Conservation (phyloP, 2,888 invertebrate genomes). For the Heliconius erato region DNA sequence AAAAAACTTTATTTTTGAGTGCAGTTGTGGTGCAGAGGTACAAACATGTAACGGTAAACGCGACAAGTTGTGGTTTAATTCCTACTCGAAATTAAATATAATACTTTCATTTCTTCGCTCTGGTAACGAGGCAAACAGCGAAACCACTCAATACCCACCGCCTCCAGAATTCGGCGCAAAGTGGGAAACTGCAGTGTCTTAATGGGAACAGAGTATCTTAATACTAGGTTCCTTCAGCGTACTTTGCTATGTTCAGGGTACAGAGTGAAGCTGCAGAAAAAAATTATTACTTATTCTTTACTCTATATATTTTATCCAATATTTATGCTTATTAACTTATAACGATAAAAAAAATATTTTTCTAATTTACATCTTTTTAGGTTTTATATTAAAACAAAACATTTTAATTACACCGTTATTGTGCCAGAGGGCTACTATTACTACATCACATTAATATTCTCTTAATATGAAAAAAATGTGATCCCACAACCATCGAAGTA, state of each 20-base stretch:
- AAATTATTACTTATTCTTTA: too few species aligned
- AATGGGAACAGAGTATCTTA: neutral
- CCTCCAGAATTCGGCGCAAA: neutral
- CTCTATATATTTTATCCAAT: too few species aligned
- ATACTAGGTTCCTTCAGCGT: neutral
- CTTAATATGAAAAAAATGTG: neutral
- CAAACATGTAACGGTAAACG: neutral
- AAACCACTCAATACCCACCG: neutral
- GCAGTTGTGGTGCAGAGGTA: neutral
- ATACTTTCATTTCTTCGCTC: too few species aligned
- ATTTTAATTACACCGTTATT: too few species aligned
- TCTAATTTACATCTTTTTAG: too few species aligned
- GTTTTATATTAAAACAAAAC: too few species aligned
- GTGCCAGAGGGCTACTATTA: too few species aligned
- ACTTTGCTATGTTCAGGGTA: neutral
- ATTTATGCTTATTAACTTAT: too few species aligned
- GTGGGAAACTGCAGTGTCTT: neutral
- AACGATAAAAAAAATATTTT: too few species aligned
- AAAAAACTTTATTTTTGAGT: neutral
- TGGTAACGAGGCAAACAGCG: neutral
- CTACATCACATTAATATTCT: neutral
- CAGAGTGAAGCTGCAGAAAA: too few species aligned
- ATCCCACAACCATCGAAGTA: neutral
- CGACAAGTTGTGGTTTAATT: neutral
- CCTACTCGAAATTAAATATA: neutral